Percentiles rank a stretch among this genome's conserved stretches.
Evolutionary conservation across 2,797 vertebrate genomes (phyloP).

Genomic region (Luscinia luscinia): DNA sequence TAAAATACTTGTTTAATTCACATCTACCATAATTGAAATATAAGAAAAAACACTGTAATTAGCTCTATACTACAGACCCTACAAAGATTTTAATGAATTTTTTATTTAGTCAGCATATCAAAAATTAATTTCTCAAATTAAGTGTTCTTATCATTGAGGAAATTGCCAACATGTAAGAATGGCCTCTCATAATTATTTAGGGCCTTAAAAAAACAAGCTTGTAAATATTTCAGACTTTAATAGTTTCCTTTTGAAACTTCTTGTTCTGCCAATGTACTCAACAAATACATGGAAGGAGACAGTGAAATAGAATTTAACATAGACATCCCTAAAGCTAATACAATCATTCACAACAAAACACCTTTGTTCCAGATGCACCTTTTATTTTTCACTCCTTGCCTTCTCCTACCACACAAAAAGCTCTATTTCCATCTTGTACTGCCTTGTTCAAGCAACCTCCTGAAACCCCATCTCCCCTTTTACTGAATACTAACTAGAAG

Average conservation of each 20-base stretch:
- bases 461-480: neutral
- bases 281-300: neutral
- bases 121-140: constrained; percentile 70
- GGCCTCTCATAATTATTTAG: constrained; percentile 6
- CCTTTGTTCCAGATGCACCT: neutral
- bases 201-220: neutral
- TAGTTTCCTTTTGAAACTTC: neutral
- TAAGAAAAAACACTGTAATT: constrained; percentile 45
- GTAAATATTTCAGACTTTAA: constrained; percentile 26
- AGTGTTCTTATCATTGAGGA: constrained; percentile 53
- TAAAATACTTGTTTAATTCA: constrained; percentile 35
- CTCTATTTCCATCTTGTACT: neutral
- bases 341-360: neutral
- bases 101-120: constrained; percentile 53
- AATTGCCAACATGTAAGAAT: neutral
- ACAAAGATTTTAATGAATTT: constrained; percentile 62
- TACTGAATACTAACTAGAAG: neutral
- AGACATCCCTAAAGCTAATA: neutral
- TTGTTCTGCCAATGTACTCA: neutral
- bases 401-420: neutral
- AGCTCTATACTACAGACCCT: constrained; percentile 2
- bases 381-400: neutral
- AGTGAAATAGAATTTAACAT: neutral
- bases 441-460: neutral
- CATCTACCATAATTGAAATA: constrained; percentile 46